phyloP scores from a whole-genome alignment of 2,797 vertebrate genomes.

The Cephalopachus bancanus region DNA sequence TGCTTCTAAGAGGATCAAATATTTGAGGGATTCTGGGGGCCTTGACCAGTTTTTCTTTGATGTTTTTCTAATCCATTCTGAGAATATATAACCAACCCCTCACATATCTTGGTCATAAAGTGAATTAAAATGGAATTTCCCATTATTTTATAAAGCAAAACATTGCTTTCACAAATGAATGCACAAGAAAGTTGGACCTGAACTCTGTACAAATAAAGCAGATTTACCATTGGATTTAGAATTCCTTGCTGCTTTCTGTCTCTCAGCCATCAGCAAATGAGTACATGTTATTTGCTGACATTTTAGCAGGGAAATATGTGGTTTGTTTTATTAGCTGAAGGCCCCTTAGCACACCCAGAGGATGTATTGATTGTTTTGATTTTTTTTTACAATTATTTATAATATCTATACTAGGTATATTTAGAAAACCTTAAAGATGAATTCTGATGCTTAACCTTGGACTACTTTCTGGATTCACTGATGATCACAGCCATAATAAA shows the following conservation, averaged over 20 bases:
- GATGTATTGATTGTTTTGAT: no score
- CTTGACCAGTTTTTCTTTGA: no score
- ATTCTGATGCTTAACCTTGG: neutral
- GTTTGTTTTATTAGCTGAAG: neutral
- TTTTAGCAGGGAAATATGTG: neutral
- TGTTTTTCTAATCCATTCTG: neutral
- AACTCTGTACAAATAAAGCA: neutral
- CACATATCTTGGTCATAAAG: neutral
- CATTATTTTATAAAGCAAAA: neutral
- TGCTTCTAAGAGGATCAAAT: fast-evolving
- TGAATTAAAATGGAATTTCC: no score
- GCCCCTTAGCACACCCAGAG: no score
- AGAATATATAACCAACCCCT: neutral
- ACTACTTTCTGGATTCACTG: fast-evolving
- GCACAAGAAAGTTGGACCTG: fast-evolving
- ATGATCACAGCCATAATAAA: neutral
- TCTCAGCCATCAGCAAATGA: neutral
- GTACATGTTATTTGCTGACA: neutral
- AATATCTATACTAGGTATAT: neutral
- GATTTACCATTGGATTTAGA: neutral
- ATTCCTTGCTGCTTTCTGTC: neutral
- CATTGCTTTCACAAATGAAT: fast-evolving
- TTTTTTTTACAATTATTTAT: no score
- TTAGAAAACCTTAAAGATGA: neutral
- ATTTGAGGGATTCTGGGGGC: neutral